These are phyloP conservation scores for Poecilia wingei DNA, from an alignment of 2,797 vertebrate genomes.

Conservation along the genomic window DNA sequence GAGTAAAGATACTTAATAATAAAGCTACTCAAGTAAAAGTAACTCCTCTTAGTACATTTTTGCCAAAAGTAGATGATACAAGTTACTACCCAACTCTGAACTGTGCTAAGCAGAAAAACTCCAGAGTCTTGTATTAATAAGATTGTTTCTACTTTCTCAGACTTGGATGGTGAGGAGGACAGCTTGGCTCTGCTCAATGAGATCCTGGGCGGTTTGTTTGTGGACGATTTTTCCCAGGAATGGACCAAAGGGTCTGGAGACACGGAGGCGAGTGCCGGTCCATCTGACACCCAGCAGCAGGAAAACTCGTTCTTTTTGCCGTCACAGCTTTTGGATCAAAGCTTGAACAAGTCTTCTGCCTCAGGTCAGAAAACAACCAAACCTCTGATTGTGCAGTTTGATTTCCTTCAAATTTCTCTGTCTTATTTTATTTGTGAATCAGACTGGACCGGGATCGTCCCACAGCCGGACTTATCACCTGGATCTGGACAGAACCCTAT, in stretches of 20 bases:
- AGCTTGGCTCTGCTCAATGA: constrained; percentile 87
- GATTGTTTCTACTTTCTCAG: constrained; percentile 34
- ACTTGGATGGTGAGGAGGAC: constrained; percentile 82
- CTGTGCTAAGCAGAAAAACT: not conserved
- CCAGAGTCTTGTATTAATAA: not conserved
- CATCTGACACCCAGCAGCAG: constrained; percentile 60
- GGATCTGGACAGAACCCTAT: constrained; percentile 72
- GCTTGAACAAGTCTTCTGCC: constrained; percentile 84
- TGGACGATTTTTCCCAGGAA: constrained; percentile 90
- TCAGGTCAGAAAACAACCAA: constrained; percentile 78
- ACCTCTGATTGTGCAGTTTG: not conserved
- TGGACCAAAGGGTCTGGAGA: constrained; percentile 93
- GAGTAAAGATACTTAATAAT: too few species aligned
- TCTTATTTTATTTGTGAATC: constrained; percentile 50
- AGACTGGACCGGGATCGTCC: constrained; percentile 82
- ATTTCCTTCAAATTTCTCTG: not conserved
- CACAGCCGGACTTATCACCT: constrained; percentile 73
- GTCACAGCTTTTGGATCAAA: constrained; percentile 94
- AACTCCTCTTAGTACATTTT: too few species aligned
- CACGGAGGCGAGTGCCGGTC: constrained; percentile 36
- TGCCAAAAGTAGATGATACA: too few species aligned
- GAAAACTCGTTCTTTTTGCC: constrained; percentile 87
- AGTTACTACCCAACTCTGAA: too few species aligned
- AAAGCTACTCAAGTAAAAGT: too few species aligned
- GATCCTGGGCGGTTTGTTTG: constrained; percentile 85